Percentiles rank a stretch among this genome's conserved stretches.
phyloP scores from a whole-genome alignment of 2,888 invertebrate genomes.

The Leucophenga montana region DNA sequence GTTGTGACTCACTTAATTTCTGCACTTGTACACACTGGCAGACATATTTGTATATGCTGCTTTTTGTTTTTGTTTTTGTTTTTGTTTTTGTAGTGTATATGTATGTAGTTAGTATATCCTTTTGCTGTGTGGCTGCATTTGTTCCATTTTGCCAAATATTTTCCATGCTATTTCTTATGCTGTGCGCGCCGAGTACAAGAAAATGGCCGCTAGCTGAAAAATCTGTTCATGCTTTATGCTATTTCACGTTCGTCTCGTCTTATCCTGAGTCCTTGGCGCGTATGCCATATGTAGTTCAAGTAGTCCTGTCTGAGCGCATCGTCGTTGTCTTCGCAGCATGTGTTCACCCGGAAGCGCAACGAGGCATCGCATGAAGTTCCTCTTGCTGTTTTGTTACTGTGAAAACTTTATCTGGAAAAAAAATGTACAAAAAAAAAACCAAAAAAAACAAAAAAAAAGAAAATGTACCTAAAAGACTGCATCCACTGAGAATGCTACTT shows the following conservation, averaged over 20 bases:
- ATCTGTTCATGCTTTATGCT: not conserved
- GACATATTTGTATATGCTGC: not conserved
- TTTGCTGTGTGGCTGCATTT: not conserved
- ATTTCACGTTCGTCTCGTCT: not conserved
- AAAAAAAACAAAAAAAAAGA: not conserved
- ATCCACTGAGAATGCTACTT: no score
- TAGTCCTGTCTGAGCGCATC: not conserved
- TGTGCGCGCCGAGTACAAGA: not conserved
- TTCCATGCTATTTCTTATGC: not conserved
- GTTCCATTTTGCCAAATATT: not conserved
- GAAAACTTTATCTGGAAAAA: not conserved
- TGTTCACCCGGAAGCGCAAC: conserved; percentile 2
- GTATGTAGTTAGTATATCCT: no score
- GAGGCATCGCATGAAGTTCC: no score
- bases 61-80: no score
- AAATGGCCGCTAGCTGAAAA: not conserved
- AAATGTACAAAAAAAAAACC: no score
- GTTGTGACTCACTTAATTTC: conserved; percentile 5
- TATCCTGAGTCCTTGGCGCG: not conserved
- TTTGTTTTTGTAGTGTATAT: not conserved
- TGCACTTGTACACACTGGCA: conserved; percentile 2
- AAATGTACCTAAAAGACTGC: no score
- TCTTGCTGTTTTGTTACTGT: no score
- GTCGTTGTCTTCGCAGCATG: not conserved
- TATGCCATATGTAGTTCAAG: conserved; percentile 4